Evolutionary conservation across 2,113 vertebrate species (phyloP).

Genomic region (Mesocricetus auratus): DNA sequence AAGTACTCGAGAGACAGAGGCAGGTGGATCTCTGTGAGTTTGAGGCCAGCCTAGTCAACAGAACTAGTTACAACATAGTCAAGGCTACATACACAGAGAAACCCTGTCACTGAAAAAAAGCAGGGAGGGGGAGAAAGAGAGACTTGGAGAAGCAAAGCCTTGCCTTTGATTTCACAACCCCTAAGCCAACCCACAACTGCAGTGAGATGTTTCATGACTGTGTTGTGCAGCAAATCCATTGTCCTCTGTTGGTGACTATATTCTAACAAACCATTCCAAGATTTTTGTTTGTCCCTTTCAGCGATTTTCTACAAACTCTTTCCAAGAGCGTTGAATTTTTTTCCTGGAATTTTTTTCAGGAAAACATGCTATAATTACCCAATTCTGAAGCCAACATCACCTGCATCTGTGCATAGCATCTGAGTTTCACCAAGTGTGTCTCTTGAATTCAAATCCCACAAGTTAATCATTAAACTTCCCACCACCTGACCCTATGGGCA

Average conservation of each 20-base stretch:
- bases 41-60: not conserved
- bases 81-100: not conserved
- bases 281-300: conserved; percentile 47
- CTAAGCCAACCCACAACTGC: not conserved
- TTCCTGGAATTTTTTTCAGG: conserved; percentile 37
- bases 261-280: conserved; percentile 23
- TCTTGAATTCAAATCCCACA: conserved; percentile 50
- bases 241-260: not conserved
- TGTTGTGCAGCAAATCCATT: not conserved
- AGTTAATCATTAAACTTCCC: conserved; percentile 75
- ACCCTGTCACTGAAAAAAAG: not conserved
- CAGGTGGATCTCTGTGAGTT: not conserved
- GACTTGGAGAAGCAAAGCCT: not conserved
- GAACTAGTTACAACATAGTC: not conserved
- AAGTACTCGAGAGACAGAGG: not conserved
- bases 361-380: conserved; percentile 49
- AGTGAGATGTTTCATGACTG: not conserved
- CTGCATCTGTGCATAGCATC: conserved; percentile 20
- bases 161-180: not conserved
- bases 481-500: not conserved
- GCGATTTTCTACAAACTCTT: conserved; percentile 61
- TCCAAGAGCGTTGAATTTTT: not conserved
- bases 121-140: not conserved
- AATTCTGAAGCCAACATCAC: conserved; percentile 63
- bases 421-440: conserved; percentile 50